phyloP scores from a whole-genome alignment of 1,140 invertebrate species.

The Adoxophyes honmai region DNA sequence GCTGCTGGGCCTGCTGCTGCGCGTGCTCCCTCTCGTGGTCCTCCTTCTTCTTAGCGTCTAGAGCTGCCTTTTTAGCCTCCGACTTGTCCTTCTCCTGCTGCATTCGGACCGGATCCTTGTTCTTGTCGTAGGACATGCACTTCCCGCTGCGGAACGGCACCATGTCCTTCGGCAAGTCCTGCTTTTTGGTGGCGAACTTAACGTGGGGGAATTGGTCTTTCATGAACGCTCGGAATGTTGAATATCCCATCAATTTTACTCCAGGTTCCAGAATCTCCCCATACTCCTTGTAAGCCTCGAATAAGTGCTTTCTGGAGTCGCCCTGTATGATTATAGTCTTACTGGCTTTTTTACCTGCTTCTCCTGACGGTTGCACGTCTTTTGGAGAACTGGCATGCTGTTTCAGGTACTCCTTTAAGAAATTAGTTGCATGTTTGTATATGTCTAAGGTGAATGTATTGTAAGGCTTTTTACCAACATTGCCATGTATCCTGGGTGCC shows the following conservation, averaged over 20 bases:
- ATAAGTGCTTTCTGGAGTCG: slow-evolving; percentile 85
- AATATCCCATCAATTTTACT: slow-evolving; percentile 87
- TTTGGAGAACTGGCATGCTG: slow-evolving; percentile 68
- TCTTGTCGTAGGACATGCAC: slow-evolving; percentile 72
- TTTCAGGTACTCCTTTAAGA: slow-evolving; percentile 84
- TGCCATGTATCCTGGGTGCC: slow-evolving; percentile 86
- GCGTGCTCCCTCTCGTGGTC: slow-evolving; percentile 60
- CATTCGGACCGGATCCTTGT: slow-evolving; percentile 70
- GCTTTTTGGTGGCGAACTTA: slow-evolving; percentile 82
- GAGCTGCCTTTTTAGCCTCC: slow-evolving; percentile 65
- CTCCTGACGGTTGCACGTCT: slow-evolving; percentile 78
- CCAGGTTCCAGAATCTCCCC: slow-evolving; percentile 82
- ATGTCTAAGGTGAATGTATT: slow-evolving; percentile 88
- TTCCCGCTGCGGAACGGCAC: slow-evolving; percentile 73
- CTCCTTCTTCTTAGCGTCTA: slow-evolving; percentile 71
- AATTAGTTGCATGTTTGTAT: slow-evolving; percentile 86
- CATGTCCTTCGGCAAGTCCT: slow-evolving; percentile 77
- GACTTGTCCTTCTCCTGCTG: slow-evolving; percentile 72
- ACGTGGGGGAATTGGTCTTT: slow-evolving; percentile 89
- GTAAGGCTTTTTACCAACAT: slow-evolving; percentile 88
- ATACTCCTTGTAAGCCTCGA: slow-evolving; percentile 85
- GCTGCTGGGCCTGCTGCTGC: slow-evolving; percentile 61
- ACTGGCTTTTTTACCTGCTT: slow-evolving; percentile 65
- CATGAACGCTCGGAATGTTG: slow-evolving; percentile 88
- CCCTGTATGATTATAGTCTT: slow-evolving; percentile 81